These are phyloP conservation scores for Ips nitidus DNA, from an alignment of 1,140 invertebrate species.

Conservation along the genomic window DNA sequence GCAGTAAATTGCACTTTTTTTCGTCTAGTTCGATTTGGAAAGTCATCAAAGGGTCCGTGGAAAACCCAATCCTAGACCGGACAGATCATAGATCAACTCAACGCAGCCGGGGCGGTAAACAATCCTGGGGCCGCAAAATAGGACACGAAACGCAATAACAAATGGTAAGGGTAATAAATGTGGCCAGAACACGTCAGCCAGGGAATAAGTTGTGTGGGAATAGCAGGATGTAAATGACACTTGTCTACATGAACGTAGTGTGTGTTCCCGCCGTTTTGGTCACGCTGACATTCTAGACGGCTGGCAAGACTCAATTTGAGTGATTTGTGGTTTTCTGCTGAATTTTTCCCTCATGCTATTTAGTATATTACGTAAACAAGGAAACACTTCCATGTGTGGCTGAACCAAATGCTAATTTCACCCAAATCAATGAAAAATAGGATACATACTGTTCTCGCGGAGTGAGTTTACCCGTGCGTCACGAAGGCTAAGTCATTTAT, in stretches of 20 bases:
- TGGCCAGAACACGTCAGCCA: constrained; percentile 41
- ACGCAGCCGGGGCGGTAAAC: constrained; percentile 20
- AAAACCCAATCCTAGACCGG: not conserved
- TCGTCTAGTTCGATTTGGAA: no score
- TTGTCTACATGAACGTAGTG: constrained; percentile 30
- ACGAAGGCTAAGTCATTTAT: no score
- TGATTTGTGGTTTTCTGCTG: not conserved
- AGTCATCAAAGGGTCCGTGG: no score
- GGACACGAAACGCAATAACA: constrained; percentile 36
- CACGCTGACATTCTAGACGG: not conserved
- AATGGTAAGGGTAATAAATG: constrained; percentile 43
- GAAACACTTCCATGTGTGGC: no score
- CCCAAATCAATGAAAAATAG: no score
- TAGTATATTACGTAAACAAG: no score
- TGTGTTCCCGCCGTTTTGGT: constrained; percentile 13
- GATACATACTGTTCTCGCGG: no score
- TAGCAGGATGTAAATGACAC: constrained; percentile 37
- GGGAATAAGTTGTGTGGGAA: constrained; percentile 41
- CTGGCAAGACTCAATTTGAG: not conserved
- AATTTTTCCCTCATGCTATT: not conserved
- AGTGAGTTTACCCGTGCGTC: no score
- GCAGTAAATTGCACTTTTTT: no score
- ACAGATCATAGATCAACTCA: constrained; percentile 18
- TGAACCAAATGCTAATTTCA: no score
- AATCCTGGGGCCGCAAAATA: constrained; percentile 20